A percentile compares a stretch with the other conserved stretches of the same genome.
Conservation (phyloP, 2,797 vertebrate species). For the Arrhamphus sclerolepis region DNA sequence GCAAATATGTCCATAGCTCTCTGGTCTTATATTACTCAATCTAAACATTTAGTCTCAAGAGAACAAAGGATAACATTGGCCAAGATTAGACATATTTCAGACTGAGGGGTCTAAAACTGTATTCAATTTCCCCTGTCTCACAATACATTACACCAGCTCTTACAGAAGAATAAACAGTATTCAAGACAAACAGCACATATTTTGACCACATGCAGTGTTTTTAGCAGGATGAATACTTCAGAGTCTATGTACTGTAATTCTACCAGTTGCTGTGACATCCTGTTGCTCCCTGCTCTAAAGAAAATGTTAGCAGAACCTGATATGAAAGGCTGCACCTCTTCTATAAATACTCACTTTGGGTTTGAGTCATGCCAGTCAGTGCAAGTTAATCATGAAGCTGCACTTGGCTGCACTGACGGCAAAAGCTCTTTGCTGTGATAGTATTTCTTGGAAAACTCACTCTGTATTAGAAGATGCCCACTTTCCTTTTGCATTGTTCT, state of each 20-base stretch:
- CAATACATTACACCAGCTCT: background rate
- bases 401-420: constrained; percentile 2
- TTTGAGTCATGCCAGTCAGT: constrained; percentile 32
- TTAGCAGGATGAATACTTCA: constrained; percentile 5
- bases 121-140: background rate
- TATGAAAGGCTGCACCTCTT: constrained; percentile 36
- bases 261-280: constrained; percentile 9
- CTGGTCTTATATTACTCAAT: constrained; percentile 40
- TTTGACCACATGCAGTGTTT: constrained; percentile 8
- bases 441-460: constrained; percentile 80
- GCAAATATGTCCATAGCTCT: constrained; percentile 40
- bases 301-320: constrained; percentile 51
- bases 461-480: constrained; percentile 84
- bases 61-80: constrained; percentile 33
- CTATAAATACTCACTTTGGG: constrained; percentile 48
- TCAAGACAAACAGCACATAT: background rate
- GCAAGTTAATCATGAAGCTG: constrained; percentile 15
- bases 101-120: constrained; percentile 25
- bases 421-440: constrained; percentile 13
- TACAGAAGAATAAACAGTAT: constrained; percentile 6
- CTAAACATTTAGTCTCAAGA: constrained; percentile 61
- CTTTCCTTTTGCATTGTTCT: constrained; percentile 68
- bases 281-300: constrained; percentile 25
- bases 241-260: constrained; percentile 8
- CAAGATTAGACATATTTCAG: constrained; percentile 38